Percentiles rank a stretch among this genome's conserved stretches.
These are phyloP conservation scores for Phalacrocorax aristotelis DNA, from an alignment of 2,113 vertebrate species.

Conservation along the genomic window DNA sequence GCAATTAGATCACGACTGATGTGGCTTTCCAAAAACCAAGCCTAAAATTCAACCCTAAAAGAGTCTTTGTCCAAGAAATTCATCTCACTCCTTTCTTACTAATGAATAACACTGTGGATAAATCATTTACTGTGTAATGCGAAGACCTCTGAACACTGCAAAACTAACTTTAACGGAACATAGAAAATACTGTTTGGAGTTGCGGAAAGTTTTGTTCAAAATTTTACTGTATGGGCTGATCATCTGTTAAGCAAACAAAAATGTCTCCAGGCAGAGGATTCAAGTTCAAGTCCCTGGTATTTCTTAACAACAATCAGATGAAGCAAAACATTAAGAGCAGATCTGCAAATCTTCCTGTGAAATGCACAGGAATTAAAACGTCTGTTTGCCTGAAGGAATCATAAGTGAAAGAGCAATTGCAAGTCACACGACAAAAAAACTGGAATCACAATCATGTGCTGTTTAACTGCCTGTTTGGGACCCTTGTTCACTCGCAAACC, in stretches of 20 bases:
- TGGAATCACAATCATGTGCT: conserved; percentile 1
- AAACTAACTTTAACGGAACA: not conserved
- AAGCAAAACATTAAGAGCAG: conserved; percentile 26
- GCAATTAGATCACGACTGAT: conserved; percentile 53
- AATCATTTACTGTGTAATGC: not conserved
- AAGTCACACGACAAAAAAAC: conserved; percentile 19
- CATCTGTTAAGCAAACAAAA: conserved; percentile 14
- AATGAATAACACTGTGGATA: not conserved
- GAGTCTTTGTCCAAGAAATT: not conserved
- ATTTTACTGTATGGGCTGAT: not conserved
- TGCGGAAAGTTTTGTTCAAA: conserved; percentile 19
- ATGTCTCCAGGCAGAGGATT: conserved; percentile 18
- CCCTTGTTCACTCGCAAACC: conserved; percentile 26
- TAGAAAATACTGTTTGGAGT: not conserved
- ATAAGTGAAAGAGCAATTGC: conserved; percentile 28
- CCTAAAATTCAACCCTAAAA: conserved; percentile 27
- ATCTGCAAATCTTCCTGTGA: conserved; percentile 14
- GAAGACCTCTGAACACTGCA: not conserved
- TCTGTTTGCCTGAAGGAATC: conserved; percentile 31
- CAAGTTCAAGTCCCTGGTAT: conserved; percentile 31
- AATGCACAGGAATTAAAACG: conserved; percentile 9
- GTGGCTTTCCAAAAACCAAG: conserved; percentile 32
- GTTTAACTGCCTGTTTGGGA: conserved; percentile 30
- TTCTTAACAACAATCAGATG: conserved; percentile 16
- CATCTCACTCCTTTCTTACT: not conserved